Conservation (phyloP, 2,113 vertebrate species). For the Istiophorus platypterus region DNA sequence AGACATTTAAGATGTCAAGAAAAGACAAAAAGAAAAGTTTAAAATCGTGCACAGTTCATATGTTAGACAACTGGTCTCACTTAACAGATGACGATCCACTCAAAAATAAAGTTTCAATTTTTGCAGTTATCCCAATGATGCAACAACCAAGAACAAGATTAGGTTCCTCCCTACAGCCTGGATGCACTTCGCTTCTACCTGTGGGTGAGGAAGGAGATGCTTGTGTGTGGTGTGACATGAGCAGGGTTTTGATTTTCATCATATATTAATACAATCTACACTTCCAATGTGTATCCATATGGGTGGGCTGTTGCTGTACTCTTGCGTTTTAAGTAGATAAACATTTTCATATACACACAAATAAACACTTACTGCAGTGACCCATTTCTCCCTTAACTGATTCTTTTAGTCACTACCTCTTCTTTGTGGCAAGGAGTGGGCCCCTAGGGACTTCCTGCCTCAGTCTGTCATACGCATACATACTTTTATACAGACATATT, state of each 20-base stretch:
- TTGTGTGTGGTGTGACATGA: slow-evolving; percentile 2
- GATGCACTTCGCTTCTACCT: slow-evolving; percentile 83
- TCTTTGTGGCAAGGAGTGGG: slow-evolving; percentile 63
- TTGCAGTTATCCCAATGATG: background rate
- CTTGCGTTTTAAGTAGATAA: background rate
- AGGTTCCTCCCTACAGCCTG: slow-evolving; percentile 57
- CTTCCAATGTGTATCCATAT: background rate
- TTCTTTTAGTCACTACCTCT: slow-evolving; percentile 39
- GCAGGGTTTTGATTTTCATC: slow-evolving; percentile 4
- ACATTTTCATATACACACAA: slow-evolving; percentile 3
- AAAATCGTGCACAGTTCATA: too few relatives aligned
- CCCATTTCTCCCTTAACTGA: background rate
- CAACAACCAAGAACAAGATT: background rate
- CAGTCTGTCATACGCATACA: slow-evolving; percentile 11
- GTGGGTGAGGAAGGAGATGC: slow-evolving; percentile 76
- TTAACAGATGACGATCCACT: background rate
- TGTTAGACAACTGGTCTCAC: background rate
- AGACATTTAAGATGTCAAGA: background rate
- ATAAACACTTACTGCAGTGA: slow-evolving; percentile 17
- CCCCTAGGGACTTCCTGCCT: slow-evolving; percentile 67
- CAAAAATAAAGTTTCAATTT: background rate
- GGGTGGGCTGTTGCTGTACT: background rate
- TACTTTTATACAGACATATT: slow-evolving; percentile 20
- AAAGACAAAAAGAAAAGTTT: too few relatives aligned
- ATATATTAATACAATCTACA: background rate